Percentiles rank a stretch among this genome's conserved stretches.
phyloP scores from a whole-genome alignment of 2,888 invertebrate species.

The Drosophila prostipennis region DNA sequence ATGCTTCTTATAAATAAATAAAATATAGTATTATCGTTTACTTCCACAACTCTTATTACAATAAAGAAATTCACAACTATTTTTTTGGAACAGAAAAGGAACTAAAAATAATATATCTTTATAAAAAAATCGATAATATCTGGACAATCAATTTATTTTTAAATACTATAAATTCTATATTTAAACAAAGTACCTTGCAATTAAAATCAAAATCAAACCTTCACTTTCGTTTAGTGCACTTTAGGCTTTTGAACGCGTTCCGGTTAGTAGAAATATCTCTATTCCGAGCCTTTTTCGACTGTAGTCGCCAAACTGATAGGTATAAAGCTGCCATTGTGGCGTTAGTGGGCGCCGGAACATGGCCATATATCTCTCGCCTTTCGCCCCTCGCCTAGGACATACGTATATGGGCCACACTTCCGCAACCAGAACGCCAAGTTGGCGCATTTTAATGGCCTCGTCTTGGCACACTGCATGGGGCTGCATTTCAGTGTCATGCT shows the following conservation, averaged over 20 bases:
- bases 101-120: too few species aligned
- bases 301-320: constrained; percentile 6
- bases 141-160: too few species aligned
- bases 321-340: constrained; percentile 24
- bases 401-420: constrained; percentile 63
- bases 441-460: constrained; percentile 76
- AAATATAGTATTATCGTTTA: too few species aligned
- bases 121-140: too few species aligned
- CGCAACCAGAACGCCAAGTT: constrained; percentile 64
- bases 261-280: not conserved
- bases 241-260: constrained; percentile 15
- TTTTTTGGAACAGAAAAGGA: too few species aligned
- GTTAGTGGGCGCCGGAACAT: constrained; percentile 33
- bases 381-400: not conserved
- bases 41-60: too few species aligned
- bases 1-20: too few species aligned
- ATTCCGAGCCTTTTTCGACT: constrained; percentile 2
- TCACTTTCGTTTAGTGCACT: not conserved
- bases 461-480: constrained; percentile 55
- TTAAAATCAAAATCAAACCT: not conserved
- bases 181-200: too few species aligned
- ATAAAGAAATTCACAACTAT: too few species aligned
- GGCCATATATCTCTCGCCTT: constrained; percentile 24
- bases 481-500: constrained; percentile 78
- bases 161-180: too few species aligned